Evolutionary conservation across 2,797 vertebrate species (phyloP).

Genomic region (Sternotherus odoratus): DNA sequence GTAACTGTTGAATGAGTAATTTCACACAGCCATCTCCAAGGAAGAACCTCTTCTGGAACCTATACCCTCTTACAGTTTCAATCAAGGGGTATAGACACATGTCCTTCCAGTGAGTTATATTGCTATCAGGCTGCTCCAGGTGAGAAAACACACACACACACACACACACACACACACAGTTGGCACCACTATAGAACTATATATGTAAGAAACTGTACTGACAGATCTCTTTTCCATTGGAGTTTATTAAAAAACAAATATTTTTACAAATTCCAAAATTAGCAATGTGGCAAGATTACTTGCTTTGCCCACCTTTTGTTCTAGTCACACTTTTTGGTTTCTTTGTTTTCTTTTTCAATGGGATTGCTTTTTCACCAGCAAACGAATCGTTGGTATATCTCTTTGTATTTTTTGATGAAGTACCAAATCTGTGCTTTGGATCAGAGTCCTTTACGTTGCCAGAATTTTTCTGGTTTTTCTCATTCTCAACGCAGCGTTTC

Average conservation of each 20-base stretch:
- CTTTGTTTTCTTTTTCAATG: conserved; percentile 62
- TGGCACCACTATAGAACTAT: not conserved
- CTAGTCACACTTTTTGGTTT: conserved; percentile 51
- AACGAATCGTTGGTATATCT: conserved; percentile 51
- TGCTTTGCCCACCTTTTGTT: conserved; percentile 62
- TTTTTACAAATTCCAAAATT: not conserved
- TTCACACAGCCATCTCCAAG: not conserved
- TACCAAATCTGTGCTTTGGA: conserved; percentile 43
- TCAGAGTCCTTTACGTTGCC: conserved; percentile 35
- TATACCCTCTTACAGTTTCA: not conserved
- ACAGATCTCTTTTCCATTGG: not conserved
- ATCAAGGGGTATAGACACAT: not conserved
- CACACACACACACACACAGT: not conserved
- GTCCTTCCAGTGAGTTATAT: not conserved
- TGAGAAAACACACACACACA: rapidly evolving
- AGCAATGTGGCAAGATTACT: not conserved
- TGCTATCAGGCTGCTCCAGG: rapidly evolving
- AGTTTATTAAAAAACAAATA: conserved; percentile 14
- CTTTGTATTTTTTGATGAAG: conserved; percentile 19
- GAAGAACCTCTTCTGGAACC: not conserved
- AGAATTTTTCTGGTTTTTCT: conserved; percentile 58
- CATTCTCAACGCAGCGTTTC: conserved; percentile 69
- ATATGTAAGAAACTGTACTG: not conserved
- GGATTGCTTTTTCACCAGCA: conserved; percentile 77
- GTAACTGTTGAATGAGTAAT: not conserved